A percentile compares a stretch with the other conserved stretches of the same genome.
phyloP scores from a whole-genome alignment of 2,888 invertebrate species.

The Synergus itoensis region DNA sequence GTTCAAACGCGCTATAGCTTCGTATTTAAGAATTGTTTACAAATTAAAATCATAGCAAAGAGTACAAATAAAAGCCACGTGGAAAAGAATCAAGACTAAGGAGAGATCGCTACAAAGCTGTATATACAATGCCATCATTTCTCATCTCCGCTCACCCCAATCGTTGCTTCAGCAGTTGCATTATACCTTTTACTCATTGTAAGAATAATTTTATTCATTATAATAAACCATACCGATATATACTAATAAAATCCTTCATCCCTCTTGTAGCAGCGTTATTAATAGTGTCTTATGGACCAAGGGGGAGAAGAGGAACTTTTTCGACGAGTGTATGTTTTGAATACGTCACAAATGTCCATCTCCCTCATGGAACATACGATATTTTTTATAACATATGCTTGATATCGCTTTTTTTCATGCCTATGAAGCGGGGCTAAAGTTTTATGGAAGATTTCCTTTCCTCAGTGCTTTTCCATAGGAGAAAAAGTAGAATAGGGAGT shows the following conservation, averaged over 20 bases:
- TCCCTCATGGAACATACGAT: no score
- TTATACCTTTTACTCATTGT: conserved; percentile 50
- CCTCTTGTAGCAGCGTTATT: conserved; percentile 49
- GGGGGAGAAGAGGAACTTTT: no score
- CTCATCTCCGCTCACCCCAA: conserved; percentile 47
- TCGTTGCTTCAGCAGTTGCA: conserved; percentile 55
- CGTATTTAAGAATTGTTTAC: conserved; percentile 10
- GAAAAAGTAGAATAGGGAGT: no score
- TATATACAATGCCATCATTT: conserved; percentile 44
- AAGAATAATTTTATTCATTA: conserved; percentile 54
- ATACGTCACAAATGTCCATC: no score
- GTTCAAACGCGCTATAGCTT: neutral
- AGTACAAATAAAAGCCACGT: conserved; percentile 18
- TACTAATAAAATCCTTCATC: conserved; percentile 53
- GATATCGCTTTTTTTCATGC: no score
- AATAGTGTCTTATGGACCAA: conserved; percentile 39
- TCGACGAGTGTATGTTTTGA: no score
- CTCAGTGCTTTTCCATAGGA: no score
- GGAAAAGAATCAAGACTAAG: conserved; percentile 30
- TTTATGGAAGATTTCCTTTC: no score
- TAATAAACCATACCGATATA: conserved; percentile 54
- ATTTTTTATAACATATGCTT: no score
- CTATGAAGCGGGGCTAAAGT: no score
- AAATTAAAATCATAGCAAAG: neutral
- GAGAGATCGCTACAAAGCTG: conserved; percentile 46